These are phyloP conservation scores for Ceraclea dissimilis DNA, from an alignment of 2,888 invertebrate species.

Conservation along the genomic window DNA sequence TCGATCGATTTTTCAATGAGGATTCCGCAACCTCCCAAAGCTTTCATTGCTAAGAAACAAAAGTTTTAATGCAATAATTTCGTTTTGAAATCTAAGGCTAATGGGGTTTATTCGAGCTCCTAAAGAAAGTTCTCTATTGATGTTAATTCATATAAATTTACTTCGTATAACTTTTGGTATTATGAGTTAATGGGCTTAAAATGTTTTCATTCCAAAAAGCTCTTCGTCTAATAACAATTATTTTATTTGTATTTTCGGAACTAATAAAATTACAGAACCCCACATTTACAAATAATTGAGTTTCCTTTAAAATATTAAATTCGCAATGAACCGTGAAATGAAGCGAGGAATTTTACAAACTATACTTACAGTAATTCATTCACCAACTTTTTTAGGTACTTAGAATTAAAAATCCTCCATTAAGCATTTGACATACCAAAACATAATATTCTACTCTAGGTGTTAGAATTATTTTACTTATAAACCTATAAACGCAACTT, in stretches of 20 bases:
- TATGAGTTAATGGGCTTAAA: constrained; percentile 2
- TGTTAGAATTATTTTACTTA: too few species aligned
- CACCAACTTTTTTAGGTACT: too few species aligned
- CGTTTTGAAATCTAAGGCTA: not conserved
- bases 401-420: too few species aligned
- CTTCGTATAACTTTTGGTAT: not conserved
- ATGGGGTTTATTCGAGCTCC: not conserved
- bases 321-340: too few species aligned
- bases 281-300: not conserved
- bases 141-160: constrained; percentile 1
- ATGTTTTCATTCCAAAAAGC: not conserved
- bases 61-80: not conserved
- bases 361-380: too few species aligned
- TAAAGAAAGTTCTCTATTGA: not conserved
- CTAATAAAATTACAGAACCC: not conserved
- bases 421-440: too few species aligned
- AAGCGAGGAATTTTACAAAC: too few species aligned
- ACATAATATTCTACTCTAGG: too few species aligned
- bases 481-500: too few species aligned
- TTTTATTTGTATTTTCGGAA: not conserved
- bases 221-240: not conserved
- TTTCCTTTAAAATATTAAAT: not conserved
- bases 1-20: not conserved
- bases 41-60: not conserved
- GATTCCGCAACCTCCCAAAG: not conserved